phyloP scores from a whole-genome alignment of 2,113 vertebrate genomes.

The Carassius auratus region DNA sequence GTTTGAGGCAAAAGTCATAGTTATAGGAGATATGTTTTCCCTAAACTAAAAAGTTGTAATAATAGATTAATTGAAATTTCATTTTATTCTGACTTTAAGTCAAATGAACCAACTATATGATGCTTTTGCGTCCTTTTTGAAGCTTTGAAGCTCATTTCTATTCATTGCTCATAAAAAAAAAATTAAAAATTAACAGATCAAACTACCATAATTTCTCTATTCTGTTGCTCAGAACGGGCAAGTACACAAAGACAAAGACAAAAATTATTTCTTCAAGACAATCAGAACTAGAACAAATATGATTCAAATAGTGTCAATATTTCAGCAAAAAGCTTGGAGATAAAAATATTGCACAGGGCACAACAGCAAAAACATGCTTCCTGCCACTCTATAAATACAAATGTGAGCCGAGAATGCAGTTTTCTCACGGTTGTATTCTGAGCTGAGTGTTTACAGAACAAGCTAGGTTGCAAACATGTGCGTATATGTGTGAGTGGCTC shows the following conservation, averaged over 20 bases:
- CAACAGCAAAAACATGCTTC: neutral
- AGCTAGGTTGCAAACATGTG: slow-evolving; percentile 20
- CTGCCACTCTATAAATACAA: slow-evolving; percentile 18
- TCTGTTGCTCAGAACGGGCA: neutral
- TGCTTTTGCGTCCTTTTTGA: neutral
- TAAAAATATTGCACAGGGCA: neutral
- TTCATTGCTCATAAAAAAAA: neutral
- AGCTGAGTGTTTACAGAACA: slow-evolving; percentile 9
- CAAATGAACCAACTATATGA: neutral
- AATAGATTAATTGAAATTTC: neutral
- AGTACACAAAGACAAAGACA: too few species aligned
- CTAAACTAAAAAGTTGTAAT: too few species aligned
- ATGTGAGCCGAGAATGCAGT: slow-evolving; percentile 7
- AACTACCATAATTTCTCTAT: neutral
- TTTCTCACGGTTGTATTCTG: slow-evolving; percentile 45
- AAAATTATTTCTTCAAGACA: neutral
- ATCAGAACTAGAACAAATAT: neutral
- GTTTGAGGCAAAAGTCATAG: too few species aligned
- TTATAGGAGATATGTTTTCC: too few species aligned
- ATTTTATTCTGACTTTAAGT: too few species aligned
- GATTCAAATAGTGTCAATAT: neutral
- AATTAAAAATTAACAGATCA: neutral
- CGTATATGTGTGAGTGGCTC: slow-evolving; percentile 25
- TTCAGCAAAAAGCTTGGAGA: neutral
- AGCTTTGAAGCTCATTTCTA: neutral